phyloP scores from a whole-genome alignment of 2,888 invertebrate species.

The Noctua janthina region DNA sequence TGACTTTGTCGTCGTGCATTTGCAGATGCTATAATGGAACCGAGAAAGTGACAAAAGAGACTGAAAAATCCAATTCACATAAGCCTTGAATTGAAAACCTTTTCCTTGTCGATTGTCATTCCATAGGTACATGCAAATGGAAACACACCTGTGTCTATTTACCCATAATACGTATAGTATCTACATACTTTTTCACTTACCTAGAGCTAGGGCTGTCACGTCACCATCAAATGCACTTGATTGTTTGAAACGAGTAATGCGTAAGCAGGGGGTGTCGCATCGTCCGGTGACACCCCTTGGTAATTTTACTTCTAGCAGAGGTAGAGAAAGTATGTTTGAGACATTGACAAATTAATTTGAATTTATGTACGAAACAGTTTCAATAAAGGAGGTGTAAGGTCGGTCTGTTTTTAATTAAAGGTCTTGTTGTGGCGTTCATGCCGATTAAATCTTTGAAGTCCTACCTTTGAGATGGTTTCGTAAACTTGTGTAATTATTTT shows the following conservation, averaged over 20 bases:
- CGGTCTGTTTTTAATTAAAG: slow-evolving; percentile 52
- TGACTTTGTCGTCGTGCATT: background rate
- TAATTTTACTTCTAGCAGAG: slow-evolving; percentile 41
- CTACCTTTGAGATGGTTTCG: slow-evolving; percentile 3
- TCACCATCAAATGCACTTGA: slow-evolving; percentile 55
- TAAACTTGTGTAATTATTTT: slow-evolving; percentile 19
- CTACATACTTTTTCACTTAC: slow-evolving; percentile 14
- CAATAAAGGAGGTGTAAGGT: slow-evolving; percentile 10
- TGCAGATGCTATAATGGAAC: background rate
- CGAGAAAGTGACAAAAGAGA: background rate
- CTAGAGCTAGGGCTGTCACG: slow-evolving; percentile 24
- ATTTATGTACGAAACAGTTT: slow-evolving; percentile 48
- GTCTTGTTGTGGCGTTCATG: slow-evolving; percentile 24
- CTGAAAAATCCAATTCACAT: slow-evolving; percentile 7
- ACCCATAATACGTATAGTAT: background rate
- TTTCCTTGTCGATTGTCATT: slow-evolving; percentile 25
- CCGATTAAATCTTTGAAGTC: slow-evolving; percentile 23
- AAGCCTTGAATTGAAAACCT: background rate
- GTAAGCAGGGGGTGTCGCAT: slow-evolving; percentile 13
- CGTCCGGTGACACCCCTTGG: slow-evolving; percentile 14
- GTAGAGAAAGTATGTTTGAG: slow-evolving; percentile 52
- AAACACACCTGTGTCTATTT: background rate
- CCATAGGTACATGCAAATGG: background rate
- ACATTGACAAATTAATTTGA: slow-evolving; percentile 68
- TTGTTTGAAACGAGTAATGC: slow-evolving; percentile 50